These are phyloP conservation scores for Pasiphila rectangulata DNA, from an alignment of 2,888 invertebrate genomes.

Conservation along the genomic window DNA sequence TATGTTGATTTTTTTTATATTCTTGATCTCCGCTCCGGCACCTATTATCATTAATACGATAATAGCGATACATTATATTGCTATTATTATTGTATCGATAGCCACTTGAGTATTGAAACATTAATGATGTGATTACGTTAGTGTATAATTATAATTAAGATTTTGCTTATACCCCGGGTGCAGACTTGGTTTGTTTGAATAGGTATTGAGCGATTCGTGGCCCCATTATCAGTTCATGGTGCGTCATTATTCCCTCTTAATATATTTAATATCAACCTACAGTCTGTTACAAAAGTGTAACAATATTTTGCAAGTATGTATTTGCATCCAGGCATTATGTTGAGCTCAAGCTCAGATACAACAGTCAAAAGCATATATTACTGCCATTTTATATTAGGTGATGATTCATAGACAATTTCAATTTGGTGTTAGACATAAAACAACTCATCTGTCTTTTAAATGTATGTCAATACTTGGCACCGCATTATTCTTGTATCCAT, in stretches of 20 bases:
- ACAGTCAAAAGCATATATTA: background rate
- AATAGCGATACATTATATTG: too few species aligned
- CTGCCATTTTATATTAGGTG: background rate
- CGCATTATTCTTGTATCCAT: conserved; percentile 6
- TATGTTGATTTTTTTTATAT: too few species aligned
- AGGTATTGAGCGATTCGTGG: conserved; percentile 44
- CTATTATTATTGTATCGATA: too few species aligned
- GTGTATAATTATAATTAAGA: too few species aligned
- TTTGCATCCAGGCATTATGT: too few species aligned
- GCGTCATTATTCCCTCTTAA: conserved; percentile 46
- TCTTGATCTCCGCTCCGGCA: too few species aligned
- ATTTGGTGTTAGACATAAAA: background rate
- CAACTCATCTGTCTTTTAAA: background rate
- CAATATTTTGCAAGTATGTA: too few species aligned
- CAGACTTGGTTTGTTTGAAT: conserved; percentile 38
- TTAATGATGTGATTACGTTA: too few species aligned
- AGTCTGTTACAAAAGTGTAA: too few species aligned
- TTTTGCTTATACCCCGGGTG: conserved; percentile 25
- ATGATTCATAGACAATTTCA: conserved; percentile 36
- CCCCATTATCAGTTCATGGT: conserved; percentile 40
- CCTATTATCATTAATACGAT: too few species aligned
- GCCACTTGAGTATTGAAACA: too few species aligned
- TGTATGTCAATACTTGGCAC: conserved; percentile 2
- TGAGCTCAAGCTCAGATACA: background rate
- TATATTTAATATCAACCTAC: too few species aligned